Evolutionary conservation across 2,113 vertebrate genomes (phyloP), one percentile per base, ranked within the genome.

Genomic region (Zeus faber): DNA sequence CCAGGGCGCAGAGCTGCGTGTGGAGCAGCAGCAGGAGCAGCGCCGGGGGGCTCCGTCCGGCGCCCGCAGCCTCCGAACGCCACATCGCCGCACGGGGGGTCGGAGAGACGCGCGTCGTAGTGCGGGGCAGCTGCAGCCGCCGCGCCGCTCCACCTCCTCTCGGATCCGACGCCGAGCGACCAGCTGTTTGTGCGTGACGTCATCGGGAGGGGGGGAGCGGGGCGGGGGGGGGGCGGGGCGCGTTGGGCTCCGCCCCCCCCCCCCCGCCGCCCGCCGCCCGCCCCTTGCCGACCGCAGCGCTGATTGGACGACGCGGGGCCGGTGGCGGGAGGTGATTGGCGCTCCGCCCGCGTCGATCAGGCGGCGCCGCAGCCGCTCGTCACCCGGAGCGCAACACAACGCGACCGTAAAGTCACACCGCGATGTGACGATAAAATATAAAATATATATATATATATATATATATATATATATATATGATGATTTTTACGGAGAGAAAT

Each of bases 181-280:
- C 90, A 89, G 89, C 90, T 90, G 89, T 90, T 90, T 85, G 80
- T 73, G 81, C 79, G 85, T 90, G 89, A 91, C 90, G 90, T 91
- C 70, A 91, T 76, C 54, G 25, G 62, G 75, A 74, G 78, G 54
- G 71, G 43, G 67, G 73, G 74, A 62, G 70, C n/a, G n/a, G n/a
- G n/a, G 85, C 76, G 76, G 78, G 54, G 71, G 43, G 67, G 73
- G 74, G 64, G 70, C n/a, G n/a, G n/a, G n/a, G n/a, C n/a, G n/a
- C n/a, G n/a, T n/a, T n/a, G n/a, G n/a, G n/a, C n/a, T n/a, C n/a
- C n/a, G n/a, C n/a, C n/a, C n/a, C n/a, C n/a, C n/a, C n/a, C n/a
- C n/a, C n/a, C n/a, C n/a, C n/a, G n/a, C n/a, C n/a, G n/a, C n/a
- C n/a, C n/a, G n/a, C n/a, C n/a, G n/a, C n/a, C n/a, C n/a, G n/a